A percentile compares a stretch with the other conserved stretches of the same genome.
Evolutionary conservation across 2,797 vertebrate species (phyloP).

Genomic region (Premnoplex brunnescens): DNA sequence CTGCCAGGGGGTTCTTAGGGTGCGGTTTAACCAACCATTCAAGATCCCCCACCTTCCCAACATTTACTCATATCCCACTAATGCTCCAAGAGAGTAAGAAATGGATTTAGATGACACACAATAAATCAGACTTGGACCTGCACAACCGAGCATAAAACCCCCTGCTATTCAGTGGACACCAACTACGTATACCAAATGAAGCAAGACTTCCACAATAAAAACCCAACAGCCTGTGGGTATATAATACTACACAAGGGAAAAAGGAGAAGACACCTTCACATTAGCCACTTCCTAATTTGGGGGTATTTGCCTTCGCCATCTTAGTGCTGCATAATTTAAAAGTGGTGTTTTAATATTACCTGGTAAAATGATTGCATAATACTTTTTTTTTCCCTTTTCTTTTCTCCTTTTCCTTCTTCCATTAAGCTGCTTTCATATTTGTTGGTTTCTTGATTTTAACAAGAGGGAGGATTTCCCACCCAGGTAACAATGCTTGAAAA

Average conservation of each 20-base stretch:
- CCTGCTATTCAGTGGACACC: not conserved
- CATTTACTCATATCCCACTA: accelerated
- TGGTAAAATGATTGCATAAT: not conserved
- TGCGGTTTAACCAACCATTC: not conserved
- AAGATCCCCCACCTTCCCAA: not conserved
- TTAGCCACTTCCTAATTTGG: not conserved
- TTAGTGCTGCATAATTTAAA: not conserved
- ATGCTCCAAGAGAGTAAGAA: not conserved
- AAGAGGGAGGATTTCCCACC: not conserved
- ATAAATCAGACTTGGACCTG: not conserved
- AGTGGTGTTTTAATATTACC: not conserved
- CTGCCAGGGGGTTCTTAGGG: not conserved
- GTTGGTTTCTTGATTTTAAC: not conserved
- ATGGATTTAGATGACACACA: accelerated
- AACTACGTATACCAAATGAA: not conserved
- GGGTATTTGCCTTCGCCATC: not conserved
- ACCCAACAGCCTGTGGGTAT: not conserved
- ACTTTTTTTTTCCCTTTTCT: accelerated
- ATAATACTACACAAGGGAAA: not conserved
- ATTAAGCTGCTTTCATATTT: not conserved
- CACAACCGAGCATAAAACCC: not conserved
- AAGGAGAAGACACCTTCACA: not conserved
- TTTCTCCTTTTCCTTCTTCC: not conserved
- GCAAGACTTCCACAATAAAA: not conserved
- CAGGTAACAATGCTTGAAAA: not conserved